Percentiles rank a stretch among this genome's conserved stretches.
These are phyloP conservation scores for Acanthosepion pharaonis DNA, from an alignment of 2,888 invertebrate species.

Conservation along the genomic window DNA sequence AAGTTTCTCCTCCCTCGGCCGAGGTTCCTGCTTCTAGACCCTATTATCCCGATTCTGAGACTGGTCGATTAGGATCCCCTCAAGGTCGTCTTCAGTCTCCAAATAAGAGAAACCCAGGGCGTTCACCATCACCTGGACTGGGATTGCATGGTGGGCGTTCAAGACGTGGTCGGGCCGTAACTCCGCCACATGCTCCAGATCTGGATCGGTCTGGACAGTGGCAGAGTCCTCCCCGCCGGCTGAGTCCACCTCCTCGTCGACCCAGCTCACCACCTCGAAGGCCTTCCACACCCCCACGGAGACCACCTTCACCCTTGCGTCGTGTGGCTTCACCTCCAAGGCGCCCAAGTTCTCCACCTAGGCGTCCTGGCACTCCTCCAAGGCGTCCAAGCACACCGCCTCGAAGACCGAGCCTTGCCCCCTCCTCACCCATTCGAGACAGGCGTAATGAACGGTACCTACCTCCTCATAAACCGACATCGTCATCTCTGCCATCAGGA, in stretches of 20 bases:
- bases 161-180: background rate
- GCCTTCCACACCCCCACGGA: background rate
- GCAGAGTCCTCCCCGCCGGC: slow-evolving; percentile 44
- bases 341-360: background rate
- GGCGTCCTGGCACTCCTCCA: background rate
- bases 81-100: background rate
- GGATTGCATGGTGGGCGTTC: slow-evolving; percentile 1
- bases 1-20: background rate
- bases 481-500: background rate
- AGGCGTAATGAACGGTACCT: slow-evolving; percentile 35
- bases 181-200: slow-evolving; percentile 44
- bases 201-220: slow-evolving; percentile 38
- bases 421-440: slow-evolving; percentile 33
- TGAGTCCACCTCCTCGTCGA: background rate
- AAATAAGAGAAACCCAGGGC: slow-evolving; percentile 36
- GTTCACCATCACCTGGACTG: slow-evolving; percentile 37
- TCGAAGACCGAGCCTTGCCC: background rate
- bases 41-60: slow-evolving; percentile 38
- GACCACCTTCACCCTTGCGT: background rate
- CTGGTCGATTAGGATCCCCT: background rate
- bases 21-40: slow-evolving; percentile 38
- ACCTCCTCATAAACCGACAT: background rate
- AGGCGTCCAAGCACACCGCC: background rate
- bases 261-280: background rate
- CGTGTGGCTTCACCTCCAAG: background rate